These are phyloP conservation scores for Ormyrus thymus DNA, from an alignment of 2,888 invertebrate genomes.

Conservation along the genomic window DNA sequence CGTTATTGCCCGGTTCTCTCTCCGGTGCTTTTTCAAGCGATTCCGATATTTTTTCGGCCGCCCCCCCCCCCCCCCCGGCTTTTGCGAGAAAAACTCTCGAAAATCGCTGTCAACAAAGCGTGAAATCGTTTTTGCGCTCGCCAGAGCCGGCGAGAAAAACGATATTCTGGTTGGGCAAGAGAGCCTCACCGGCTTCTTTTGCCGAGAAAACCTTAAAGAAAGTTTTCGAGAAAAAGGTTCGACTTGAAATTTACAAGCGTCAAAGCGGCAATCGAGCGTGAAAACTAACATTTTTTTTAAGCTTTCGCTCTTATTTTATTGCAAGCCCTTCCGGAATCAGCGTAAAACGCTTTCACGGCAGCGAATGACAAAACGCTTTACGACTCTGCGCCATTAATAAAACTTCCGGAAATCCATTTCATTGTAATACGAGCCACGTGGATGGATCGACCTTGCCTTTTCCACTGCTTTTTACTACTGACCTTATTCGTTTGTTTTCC, in stretches of 20 bases:
- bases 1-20: neutral
- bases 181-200: no score
- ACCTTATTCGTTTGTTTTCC: no score
- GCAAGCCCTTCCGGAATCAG: neutral
- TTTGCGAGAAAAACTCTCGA: neutral
- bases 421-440: neutral
- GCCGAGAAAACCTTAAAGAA: no score
- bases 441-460: neutral
- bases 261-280: neutral
- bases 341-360: constrained; percentile 5
- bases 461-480: no score
- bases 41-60: constrained; percentile 6
- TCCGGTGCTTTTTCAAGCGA: constrained; percentile 4
- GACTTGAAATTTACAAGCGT: no score
- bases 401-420: constrained; percentile 28
- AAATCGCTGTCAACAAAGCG: constrained; percentile 19
- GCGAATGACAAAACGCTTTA: constrained; percentile 2
- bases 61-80: neutral
- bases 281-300: neutral
- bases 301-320: constrained; percentile 7
- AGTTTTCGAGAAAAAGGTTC: no score
- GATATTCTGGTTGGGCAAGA: no score
- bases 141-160: no score
- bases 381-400: constrained; percentile 1
- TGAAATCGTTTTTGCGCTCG: constrained; percentile 9